Evolutionary conservation across 2,797 vertebrate species (phyloP), one percentile per base, ranked within the genome.

Genomic region (Sebastes steindachneri): DNA sequence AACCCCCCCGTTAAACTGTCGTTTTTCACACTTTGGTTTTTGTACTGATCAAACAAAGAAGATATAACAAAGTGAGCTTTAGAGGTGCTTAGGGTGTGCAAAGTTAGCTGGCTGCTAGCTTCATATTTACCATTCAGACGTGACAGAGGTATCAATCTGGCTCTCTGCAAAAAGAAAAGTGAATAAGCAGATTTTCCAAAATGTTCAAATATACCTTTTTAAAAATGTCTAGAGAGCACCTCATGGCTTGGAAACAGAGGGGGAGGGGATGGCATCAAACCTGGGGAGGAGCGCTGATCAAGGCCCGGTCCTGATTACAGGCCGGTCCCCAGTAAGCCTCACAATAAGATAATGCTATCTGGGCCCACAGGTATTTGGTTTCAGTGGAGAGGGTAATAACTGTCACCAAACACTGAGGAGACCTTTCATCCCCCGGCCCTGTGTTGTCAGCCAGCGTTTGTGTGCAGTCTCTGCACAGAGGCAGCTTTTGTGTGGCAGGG

Each of bases 351-450:
- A 93, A 94, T 89, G 88, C 92, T 93, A 94, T 93, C 93, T 93
- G 81, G 92, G 90, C 88, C 87, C 86, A 91, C 92, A 93, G 92
- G 94, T 95, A 94, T 95, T 94, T 93, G 92, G 94, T 95, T 95
- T 93, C 92, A 93, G 86, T 86, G 87, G 83, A 91, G 92, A 91
- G 90, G 89, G 90, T 94, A 93, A 95, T 95, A 93, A 94, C 94
- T 93, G 93, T 94, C 94, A 94, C 92, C 87, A 94, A 92, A 93
- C 90, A 94, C 93, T 91, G 83, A 92, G 88, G 87, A 92, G 92
- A 91, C 86, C 94, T 95, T 95, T 95, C 93, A 95, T 95, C 91
- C 89, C 65, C 68, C 5, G 7, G 85, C 82, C 90, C 75, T 60
- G 72, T 89, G 89, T 90, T 92, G 87, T 93, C 92, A 84, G 89